Base-by-base conservation (phyloP, 2,113 vertebrate species). In the Petroica traversi region DNA sequence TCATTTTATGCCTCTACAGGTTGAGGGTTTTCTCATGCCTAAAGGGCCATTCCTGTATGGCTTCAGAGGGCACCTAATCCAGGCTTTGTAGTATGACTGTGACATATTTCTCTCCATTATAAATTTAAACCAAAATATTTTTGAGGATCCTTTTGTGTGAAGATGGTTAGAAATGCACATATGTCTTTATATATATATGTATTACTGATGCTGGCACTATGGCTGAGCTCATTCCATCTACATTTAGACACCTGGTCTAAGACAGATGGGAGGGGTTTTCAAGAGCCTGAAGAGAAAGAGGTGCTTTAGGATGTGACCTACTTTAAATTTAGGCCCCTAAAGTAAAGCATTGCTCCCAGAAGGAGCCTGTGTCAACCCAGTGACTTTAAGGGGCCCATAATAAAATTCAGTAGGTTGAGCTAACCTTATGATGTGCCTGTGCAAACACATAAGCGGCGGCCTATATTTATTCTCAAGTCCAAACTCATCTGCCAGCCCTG, bases 1-100 rank as follows among this genome's bases (percentile, higher is more conserved):
- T 91, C 54, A 72, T 89, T 92, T 91, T 93, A 55, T 74, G 18
- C 45, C n/a, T 77, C 61, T 81, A 84, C 75, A 95, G 40, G 83
- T 92, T 81, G 76, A 89, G 45, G 40, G 40, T 45, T 95, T 95
- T 84, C 68, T 94, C 61, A 87, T 76, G 54, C 52, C 71, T 88
- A 38, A 61, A 71, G 41, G 22, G 11, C 43, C 12, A 48, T 72
- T n/a, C 25, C 28, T 76, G 45, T 5, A 36, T 41, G 45, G 41
- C n/a, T 93, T 61, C 59, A 63, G n/a, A 46, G 64, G 52, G 67
- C 18, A 48, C 36, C 22, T 66, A 2, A 0, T 55, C 23, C 18
- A 59, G 75, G 28, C n/a, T 84, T 0, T 0, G 4, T 40, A 74
- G 18, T 29, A 46, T 66, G 46, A 58, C 9, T 36, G 22, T 41